Percentiles rank a stretch among this genome's conserved stretches.
phyloP scores from a whole-genome alignment of 2,888 invertebrate species.

The Limnephilus lunatus region DNA sequence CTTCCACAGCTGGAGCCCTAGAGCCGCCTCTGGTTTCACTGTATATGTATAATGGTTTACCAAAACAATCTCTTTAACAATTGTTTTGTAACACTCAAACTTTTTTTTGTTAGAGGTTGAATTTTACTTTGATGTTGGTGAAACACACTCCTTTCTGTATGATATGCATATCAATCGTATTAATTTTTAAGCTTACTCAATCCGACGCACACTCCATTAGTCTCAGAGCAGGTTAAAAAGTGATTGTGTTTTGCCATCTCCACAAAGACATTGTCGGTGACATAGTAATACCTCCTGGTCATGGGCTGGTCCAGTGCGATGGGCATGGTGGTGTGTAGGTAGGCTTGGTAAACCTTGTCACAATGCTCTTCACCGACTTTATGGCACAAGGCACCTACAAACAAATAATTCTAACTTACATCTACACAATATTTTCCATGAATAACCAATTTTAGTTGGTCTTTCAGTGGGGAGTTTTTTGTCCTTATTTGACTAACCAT shows the following conservation, averaged over 20 bases:
- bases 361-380: constrained; percentile 19
- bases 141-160: background rate
- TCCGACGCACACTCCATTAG: constrained; percentile 74
- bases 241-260: constrained; percentile 65
- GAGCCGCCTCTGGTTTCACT: no score
- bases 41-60: background rate
- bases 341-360: constrained; percentile 45
- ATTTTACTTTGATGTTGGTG: background rate
- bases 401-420: background rate
- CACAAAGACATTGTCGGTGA: constrained; percentile 13
- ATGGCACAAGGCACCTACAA: constrained; percentile 29
- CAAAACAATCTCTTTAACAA: background rate
- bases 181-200: constrained; percentile 70
- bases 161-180: background rate
- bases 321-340: constrained; percentile 39
- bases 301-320: constrained; percentile 18
- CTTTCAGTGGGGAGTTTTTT: background rate
- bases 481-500: background rate
- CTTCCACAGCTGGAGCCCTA: no score
- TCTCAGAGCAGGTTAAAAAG: constrained; percentile 73
- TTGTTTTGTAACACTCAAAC: background rate
- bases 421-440: background rate
- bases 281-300: constrained; percentile 22
- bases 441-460: background rate
- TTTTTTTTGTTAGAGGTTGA: background rate